Base-by-base conservation (phyloP, 2,113 vertebrate genomes). In the Odobenus rosmarus region DNA sequence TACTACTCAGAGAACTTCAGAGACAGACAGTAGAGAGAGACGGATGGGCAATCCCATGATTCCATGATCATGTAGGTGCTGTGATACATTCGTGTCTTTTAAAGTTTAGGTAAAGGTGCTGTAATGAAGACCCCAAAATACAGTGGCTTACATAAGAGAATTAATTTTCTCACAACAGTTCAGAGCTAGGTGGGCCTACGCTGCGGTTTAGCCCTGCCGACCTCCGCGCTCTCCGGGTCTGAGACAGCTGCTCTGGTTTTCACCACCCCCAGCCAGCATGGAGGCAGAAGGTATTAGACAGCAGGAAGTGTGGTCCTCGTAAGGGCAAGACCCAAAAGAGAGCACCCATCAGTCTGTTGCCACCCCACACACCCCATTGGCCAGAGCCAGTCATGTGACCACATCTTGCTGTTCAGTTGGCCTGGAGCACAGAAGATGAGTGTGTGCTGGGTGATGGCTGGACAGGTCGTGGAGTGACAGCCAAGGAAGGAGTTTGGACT, bases 11-110 rank as follows among this genome's bases (percentile, higher is more conserved):
- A 79, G 39, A 61, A 1, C 10, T 33, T 64, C 36, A 21, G 18
- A 67, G 19, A 59, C 19, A 33, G 42, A 31, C 11, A 26, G 4
- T 26, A 15, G 31, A 49, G 55, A 87, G 14, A 28, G 7, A 2
- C 21, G 46, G 26, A 6, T 23, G 6, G 31, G n/a, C 14, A 0
- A 0, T 16, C 59, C 10, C 15, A 2, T 24, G 61, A 59, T 15
- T 31, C 21, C 8, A 4, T 46, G 79, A 72, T 59, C 3, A 21
- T 53, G 3, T 8, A 51, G 62, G 11, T 51, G 2, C 21, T 86
- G 23, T 64, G 51, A 49, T 5, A 6, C 5, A 11, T 51, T 53
- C 10, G 0, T 46, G 13, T 53, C 39, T 77, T 8, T 62, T 18
- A 23, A 5, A 2, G 42, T 31, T 88, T 19, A 92, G 42, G 36